These are phyloP conservation scores for Anguilla obscura DNA, from an alignment of 2,797 vertebrate genomes.

Conservation along the genomic window DNA sequence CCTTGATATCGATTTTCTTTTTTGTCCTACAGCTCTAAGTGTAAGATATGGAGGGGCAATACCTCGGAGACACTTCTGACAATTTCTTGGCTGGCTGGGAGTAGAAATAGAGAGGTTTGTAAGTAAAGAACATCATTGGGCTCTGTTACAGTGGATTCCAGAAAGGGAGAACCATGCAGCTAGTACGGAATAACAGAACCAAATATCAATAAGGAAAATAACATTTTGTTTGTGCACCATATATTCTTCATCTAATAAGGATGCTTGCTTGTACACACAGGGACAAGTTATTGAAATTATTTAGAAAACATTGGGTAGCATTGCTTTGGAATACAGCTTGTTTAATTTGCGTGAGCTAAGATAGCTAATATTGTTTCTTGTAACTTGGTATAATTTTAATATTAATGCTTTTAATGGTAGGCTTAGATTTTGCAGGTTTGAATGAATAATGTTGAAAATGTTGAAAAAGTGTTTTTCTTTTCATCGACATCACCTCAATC, in stretches of 20 bases:
- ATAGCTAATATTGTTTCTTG: no score
- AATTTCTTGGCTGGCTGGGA: not conserved
- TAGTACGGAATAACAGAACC: not conserved
- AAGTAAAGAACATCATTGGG: not conserved
- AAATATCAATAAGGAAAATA: not conserved
- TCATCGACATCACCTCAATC: no score
- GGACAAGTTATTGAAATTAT: no score
- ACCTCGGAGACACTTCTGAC: not conserved
- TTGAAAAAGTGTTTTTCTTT: no score
- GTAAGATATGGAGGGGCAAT: not conserved
- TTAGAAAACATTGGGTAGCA: not conserved
- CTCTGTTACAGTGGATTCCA: not conserved
- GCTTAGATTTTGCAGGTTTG: no score
- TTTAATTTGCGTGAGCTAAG: no score
- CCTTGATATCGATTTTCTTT: not conserved
- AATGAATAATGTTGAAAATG: no score
- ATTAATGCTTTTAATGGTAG: no score
- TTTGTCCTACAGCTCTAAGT: not conserved
- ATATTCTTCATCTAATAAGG: no score
- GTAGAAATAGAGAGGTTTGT: not conserved
- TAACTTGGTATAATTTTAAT: no score
- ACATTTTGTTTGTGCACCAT: not conserved
- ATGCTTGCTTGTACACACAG: no score
- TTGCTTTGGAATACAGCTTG: not conserved
- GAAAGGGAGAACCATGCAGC: not conserved